Conservation (phyloP, 1,140 invertebrate species). For the Heliothis subflexa region DNA sequence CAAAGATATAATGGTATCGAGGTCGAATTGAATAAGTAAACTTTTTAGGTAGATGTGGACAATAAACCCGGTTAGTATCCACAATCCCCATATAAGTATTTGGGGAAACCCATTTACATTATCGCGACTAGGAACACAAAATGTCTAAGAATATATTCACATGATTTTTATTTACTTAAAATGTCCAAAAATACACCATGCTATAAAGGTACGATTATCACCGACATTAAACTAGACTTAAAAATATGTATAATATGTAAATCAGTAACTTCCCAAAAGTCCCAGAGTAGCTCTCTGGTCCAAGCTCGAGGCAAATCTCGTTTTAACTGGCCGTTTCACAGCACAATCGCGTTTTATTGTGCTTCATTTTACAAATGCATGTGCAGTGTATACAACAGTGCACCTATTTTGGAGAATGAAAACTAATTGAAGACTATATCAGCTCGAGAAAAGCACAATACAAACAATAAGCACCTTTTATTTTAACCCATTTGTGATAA, state of each 20-base stretch:
- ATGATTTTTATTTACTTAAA: background rate
- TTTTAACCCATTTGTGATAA: conserved; percentile 16
- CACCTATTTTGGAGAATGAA: background rate
- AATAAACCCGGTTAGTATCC: background rate
- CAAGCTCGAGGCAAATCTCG: background rate
- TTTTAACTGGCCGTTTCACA: background rate
- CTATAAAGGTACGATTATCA: background rate
- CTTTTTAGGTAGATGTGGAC: background rate
- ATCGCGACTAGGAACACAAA: background rate
- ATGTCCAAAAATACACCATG: background rate
- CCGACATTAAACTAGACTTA: background rate
- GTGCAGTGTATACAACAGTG: background rate
- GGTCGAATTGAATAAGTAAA: conserved; percentile 2
- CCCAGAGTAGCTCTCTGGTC: background rate
- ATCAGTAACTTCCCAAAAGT: background rate
- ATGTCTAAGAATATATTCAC: background rate
- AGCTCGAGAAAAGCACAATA: conserved; percentile 8
- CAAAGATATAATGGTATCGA: background rate
- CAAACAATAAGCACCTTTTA: conserved; percentile 16
- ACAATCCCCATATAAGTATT: background rate
- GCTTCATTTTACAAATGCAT: background rate
- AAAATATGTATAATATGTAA: background rate
- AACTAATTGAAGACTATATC: conserved; percentile 21
- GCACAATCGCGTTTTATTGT: conserved; percentile 5
- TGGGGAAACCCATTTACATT: background rate